These are phyloP conservation scores for Brienomyrus longianalis DNA, from an alignment of 2,113 vertebrate species.

Conservation along the genomic window DNA sequence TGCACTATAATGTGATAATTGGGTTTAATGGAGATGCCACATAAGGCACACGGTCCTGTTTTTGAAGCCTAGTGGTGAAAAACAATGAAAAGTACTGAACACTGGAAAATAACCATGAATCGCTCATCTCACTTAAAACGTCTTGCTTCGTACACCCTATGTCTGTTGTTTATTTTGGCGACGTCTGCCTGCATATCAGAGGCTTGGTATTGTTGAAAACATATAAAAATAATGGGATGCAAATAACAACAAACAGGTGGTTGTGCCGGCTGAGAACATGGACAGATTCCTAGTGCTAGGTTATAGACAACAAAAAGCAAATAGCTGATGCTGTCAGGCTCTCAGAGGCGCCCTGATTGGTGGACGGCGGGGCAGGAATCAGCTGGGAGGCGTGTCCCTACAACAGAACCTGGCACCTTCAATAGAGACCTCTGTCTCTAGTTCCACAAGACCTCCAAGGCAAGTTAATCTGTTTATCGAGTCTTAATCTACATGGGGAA, in stretches of 20 bases:
- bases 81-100: not conserved
- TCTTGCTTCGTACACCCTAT: not conserved
- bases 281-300: not conserved
- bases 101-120: not conserved
- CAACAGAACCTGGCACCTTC: too few relatives aligned
- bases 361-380: not conserved
- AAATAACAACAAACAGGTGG: not conserved
- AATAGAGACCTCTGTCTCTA: not conserved
- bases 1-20: not conserved
- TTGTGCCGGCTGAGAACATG: not conserved
- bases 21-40: not conserved
- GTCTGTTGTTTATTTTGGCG: constrained; percentile 9
- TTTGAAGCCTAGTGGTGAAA: not conserved
- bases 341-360: not conserved
- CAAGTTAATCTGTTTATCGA: not conserved
- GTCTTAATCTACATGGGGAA: not conserved
- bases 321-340: not conserved
- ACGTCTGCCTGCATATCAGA: not conserved
- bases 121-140: not conserved
- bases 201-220: not conserved
- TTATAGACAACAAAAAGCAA: not conserved
- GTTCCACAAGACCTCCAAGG: not conserved
- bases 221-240: constrained; percentile 7
- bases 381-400: not conserved
- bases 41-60: not conserved